phyloP scores from a whole-genome alignment of 2,113 vertebrate species.

The Leptobrachium ailaonicum region DNA sequence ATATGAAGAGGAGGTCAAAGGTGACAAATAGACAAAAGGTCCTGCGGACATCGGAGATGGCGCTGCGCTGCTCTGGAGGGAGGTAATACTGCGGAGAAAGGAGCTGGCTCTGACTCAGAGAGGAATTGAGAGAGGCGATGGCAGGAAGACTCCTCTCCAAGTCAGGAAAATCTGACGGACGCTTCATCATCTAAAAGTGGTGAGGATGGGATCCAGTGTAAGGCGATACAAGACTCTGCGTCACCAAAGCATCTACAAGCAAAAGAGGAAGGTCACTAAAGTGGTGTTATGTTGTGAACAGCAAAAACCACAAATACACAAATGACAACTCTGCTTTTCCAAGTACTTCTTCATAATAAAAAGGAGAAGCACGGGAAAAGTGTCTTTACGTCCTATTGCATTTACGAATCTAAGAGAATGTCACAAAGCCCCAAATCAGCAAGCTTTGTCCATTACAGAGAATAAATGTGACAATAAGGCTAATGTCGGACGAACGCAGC shows the following conservation, averaged over 20 bases:
- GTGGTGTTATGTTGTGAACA: too few species aligned
- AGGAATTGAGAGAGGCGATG: slow-evolving; percentile 84
- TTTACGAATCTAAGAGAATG: too few species aligned
- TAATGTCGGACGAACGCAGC: too few species aligned
- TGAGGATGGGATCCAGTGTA: neutral
- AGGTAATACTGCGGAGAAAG: slow-evolving; percentile 70
- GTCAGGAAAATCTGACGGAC: slow-evolving; percentile 61
- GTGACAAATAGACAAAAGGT: slow-evolving; percentile 98
- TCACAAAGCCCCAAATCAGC: too few species aligned
- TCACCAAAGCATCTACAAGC: slow-evolving; percentile 1
- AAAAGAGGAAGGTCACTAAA: neutral
- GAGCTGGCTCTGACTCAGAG: slow-evolving; percentile 75
- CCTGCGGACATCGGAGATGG: slow-evolving; percentile 92
- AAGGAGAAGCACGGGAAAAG: too few species aligned
- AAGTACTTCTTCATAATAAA: too few species aligned
- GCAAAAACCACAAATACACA: too few species aligned
- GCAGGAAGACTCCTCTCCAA: slow-evolving; percentile 85
- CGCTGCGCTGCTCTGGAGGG: slow-evolving; percentile 68
- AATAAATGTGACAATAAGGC: too few species aligned
- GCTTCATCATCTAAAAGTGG: slow-evolving; percentile 68
- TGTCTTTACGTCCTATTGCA: too few species aligned
- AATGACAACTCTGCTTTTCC: too few species aligned
- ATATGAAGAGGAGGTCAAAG: slow-evolving; percentile 94
- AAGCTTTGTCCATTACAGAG: too few species aligned
- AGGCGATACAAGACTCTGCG: neutral